phyloP scores from a whole-genome alignment of 2,113 vertebrate genomes.

The Megaceryle torquata region DNA sequence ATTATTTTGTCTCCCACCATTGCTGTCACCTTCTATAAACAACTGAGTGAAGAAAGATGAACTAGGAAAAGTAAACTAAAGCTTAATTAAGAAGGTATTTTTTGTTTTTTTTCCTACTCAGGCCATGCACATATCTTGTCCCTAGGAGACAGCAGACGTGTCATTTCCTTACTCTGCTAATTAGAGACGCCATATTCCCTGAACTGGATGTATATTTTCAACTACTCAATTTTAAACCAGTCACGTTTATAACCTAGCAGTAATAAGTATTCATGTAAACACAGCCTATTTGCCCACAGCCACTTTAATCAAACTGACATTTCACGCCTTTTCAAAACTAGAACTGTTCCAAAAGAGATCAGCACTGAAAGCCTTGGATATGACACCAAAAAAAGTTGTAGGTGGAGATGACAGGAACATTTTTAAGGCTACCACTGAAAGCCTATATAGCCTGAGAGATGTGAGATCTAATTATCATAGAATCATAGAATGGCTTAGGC shows the following conservation, averaged over 20 bases:
- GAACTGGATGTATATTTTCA: not conserved
- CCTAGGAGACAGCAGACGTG: constrained; percentile 40
- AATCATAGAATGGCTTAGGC: no score
- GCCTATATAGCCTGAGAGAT: not conserved
- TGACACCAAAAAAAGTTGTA: not conserved
- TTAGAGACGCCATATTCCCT: constrained; percentile 62
- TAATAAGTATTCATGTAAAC: constrained; percentile 41
- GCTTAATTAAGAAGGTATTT: constrained; percentile 33
- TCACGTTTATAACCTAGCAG: constrained; percentile 52
- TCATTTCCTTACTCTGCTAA: constrained; percentile 58
- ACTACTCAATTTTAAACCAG: constrained; percentile 57
- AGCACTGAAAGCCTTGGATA: not conserved
- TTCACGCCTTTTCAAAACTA: constrained; percentile 51
- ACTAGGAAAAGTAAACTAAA: constrained; percentile 38
- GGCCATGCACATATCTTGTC: constrained; percentile 10
- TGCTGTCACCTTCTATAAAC: constrained; percentile 36
- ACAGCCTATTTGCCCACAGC: constrained; percentile 33
- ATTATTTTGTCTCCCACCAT: constrained; percentile 21
- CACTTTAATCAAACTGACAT: constrained; percentile 36
- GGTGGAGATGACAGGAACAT: not conserved
- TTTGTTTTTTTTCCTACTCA: not conserved
- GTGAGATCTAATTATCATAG: not conserved
- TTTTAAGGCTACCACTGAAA: not conserved
- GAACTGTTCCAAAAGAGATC: not conserved
- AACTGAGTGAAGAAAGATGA: constrained; percentile 47